Conservation (phyloP, 2,888 invertebrate species). For the Cancer borealis region DNA sequence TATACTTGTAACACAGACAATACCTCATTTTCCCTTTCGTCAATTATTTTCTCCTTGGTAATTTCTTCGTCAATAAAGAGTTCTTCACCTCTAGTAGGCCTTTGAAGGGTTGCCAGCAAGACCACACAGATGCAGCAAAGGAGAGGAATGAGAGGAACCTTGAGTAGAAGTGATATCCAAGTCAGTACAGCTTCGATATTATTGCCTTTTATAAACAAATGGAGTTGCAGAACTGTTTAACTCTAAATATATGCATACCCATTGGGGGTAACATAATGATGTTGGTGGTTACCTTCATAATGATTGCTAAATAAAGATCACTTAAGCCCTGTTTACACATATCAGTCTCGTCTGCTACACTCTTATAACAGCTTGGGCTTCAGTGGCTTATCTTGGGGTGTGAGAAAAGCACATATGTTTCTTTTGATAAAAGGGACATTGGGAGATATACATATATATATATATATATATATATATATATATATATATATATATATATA, state of each 20-base stretch:
- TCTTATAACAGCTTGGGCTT: not conserved
- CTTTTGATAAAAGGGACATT: not conserved
- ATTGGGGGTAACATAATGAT: not conserved
- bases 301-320: not conserved
- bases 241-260: not conserved
- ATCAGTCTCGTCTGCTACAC: not conserved
- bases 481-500: too few species aligned
- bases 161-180: not conserved
- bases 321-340: not conserved
- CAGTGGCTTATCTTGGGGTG: not conserved
- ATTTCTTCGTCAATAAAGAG: conserved; percentile 35
- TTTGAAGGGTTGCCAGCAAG: not conserved
- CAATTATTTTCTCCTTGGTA: not conserved
- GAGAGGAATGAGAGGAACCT: not conserved
- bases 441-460: not conserved
- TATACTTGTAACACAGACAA: not conserved
- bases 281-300: not conserved
- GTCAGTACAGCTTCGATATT: not conserved
- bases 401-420: not conserved
- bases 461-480: too few species aligned
- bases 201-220: not conserved
- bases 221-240: not conserved
- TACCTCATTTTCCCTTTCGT: not conserved
- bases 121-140: not conserved
- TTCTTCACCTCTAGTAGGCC: not conserved